These are phyloP conservation scores for Chironomus tentans DNA, from an alignment of 2,888 invertebrate genomes.

Conservation along the genomic window DNA sequence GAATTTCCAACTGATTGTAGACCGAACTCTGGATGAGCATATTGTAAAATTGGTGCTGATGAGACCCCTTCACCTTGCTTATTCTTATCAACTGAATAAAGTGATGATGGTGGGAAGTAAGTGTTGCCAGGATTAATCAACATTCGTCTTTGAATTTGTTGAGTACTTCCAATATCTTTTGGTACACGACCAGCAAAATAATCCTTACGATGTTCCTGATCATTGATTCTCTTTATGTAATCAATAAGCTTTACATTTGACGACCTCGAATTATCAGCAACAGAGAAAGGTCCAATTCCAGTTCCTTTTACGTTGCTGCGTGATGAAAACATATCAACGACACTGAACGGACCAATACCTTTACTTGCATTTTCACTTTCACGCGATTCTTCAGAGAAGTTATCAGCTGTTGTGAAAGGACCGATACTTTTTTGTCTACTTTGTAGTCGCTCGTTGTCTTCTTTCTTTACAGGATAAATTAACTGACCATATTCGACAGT, in stretches of 20 bases:
- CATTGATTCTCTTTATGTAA: slow-evolving; percentile 58
- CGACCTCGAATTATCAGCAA: slow-evolving; percentile 51
- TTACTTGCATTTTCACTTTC: slow-evolving; percentile 23
- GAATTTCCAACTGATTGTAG: slow-evolving; percentile 53
- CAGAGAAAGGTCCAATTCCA: slow-evolving; percentile 51
- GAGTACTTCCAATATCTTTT: slow-evolving; percentile 35
- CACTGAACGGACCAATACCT: slow-evolving; percentile 48
- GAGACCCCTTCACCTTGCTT: slow-evolving; percentile 46
- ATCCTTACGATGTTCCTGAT: slow-evolving; percentile 52
- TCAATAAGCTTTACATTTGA: slow-evolving; percentile 52
- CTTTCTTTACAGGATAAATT: slow-evolving; percentile 22
- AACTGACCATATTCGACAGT: slow-evolving; percentile 27
- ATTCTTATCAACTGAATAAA: slow-evolving; percentile 47
- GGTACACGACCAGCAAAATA: slow-evolving; percentile 50
- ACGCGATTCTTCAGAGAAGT: slow-evolving; percentile 45
- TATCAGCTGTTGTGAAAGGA: slow-evolving; percentile 54
- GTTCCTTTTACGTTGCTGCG: slow-evolving; percentile 36
- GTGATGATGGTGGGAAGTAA: slow-evolving; percentile 54
- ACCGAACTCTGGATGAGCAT: slow-evolving; percentile 70
- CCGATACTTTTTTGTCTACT: slow-evolving; percentile 42
- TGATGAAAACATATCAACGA: slow-evolving; percentile 43
- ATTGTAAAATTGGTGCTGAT: slow-evolving; percentile 56
- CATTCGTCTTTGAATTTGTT: slow-evolving; percentile 61
- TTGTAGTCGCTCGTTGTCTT: not conserved
- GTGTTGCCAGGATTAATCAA: slow-evolving; percentile 56